phyloP scores from a whole-genome alignment of 92 coral and sea anemone species.

The Bergia sp. region DNA sequence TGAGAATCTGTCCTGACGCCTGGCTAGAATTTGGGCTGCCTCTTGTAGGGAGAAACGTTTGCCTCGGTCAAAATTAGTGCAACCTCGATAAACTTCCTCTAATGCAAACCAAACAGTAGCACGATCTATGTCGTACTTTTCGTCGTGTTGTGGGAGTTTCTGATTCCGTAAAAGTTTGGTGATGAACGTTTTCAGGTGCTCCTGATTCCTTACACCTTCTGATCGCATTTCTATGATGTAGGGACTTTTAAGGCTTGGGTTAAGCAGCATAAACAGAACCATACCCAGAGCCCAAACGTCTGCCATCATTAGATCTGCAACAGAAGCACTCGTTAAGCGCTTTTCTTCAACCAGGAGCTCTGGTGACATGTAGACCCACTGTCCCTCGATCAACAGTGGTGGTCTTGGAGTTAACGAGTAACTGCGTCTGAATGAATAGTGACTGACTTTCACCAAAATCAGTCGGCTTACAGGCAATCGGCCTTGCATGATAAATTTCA shows the following conservation, averaged over 20 bases:
- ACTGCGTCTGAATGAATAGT: conserved; percentile 16
- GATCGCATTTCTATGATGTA: conserved; percentile 25
- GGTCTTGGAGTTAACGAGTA: conserved; percentile 7
- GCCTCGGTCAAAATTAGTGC: conserved; percentile 15
- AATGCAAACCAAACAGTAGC: conserved; percentile 4
- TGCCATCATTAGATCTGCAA: conserved; percentile 11
- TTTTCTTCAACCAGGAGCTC: conserved; percentile 32
- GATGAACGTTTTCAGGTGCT: neutral
- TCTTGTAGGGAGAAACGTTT: neutral
- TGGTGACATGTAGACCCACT: conserved; percentile 40
- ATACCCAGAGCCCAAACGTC: conserved; percentile 40
- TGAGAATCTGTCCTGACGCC: neutral
- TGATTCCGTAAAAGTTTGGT: neutral
- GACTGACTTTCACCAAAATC: conserved; percentile 38
- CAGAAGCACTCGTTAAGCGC: conserved; percentile 18
- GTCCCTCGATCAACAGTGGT: conserved; percentile 24
- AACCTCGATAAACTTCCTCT: conserved; percentile 36
- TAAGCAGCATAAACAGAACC: conserved; percentile 16
- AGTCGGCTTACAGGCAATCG: conserved; percentile 36
- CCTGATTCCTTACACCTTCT: neutral
- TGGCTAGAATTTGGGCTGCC: conserved; percentile 14
- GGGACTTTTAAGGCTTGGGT: conserved; percentile 38
- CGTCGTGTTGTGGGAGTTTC: conserved; percentile 8
- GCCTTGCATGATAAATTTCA: conserved; percentile 20
- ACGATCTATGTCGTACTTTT: neutral